Evolutionary conservation across 2,888 invertebrate species (phyloP).

Genomic region (Dryococelus australis): DNA sequence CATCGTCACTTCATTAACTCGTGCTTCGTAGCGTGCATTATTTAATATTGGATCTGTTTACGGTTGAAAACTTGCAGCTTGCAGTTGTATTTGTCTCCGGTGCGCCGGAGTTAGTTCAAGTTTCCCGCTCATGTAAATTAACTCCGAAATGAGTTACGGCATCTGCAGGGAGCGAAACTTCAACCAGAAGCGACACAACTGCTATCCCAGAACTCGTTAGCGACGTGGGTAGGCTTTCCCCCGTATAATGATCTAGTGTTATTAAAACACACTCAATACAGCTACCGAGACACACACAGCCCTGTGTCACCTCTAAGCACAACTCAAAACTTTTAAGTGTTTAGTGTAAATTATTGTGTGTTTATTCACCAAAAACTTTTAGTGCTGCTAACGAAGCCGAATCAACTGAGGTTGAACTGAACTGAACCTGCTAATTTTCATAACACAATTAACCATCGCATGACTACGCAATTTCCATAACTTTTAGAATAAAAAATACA

Average conservation of each 20-base stretch:
- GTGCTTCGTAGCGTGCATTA: conserved; percentile 16
- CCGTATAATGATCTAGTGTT: not conserved
- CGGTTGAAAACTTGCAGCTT: conserved; percentile 11
- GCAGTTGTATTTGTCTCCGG: not conserved
- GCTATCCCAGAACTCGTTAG: conserved; percentile 16
- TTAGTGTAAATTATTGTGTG: too few relatives aligned
- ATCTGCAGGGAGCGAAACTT: conserved; percentile 10
- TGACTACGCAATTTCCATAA: too few relatives aligned
- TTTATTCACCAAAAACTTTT: too few relatives aligned
- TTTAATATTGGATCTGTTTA: not conserved
- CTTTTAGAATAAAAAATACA: too few relatives aligned
- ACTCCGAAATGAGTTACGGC: conserved; percentile 3
- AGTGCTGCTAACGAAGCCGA: too few relatives aligned
- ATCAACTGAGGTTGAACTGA: too few relatives aligned
- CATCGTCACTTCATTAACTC: conserved; percentile 8
- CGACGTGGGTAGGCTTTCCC: not conserved
- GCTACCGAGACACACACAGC: too few relatives aligned
- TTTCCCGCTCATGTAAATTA: conserved; percentile 5
- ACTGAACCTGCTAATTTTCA: too few relatives aligned
- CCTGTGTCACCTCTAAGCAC: too few relatives aligned
- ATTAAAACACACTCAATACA: not conserved
- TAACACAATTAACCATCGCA: too few relatives aligned
- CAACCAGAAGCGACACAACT: conserved; percentile 16
- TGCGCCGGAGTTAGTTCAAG: conserved; percentile 1
- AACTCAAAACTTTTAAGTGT: too few relatives aligned